Base-by-base conservation (phyloP, 53 echinoderm and acorn worm species). In the Echinometra lucunter region DNA sequence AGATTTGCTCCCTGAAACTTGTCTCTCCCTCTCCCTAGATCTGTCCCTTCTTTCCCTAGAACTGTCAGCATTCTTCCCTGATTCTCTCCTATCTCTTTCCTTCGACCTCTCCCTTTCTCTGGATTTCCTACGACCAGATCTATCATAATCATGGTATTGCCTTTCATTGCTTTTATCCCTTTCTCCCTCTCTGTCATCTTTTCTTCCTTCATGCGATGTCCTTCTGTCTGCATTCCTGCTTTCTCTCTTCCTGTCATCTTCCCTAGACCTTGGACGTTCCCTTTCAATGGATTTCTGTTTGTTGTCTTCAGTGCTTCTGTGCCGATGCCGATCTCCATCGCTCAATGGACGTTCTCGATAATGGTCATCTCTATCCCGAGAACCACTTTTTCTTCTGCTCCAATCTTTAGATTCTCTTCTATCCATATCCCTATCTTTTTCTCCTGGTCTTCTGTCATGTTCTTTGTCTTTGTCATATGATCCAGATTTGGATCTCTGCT, bases 101-200 rank as follows among this genome's bases (percentile, higher is more conserved):
- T 60, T 57, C 1, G 89, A 72, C 53, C 72, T 74, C 37, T 58
- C 90, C 90, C 90, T 45, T 45, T 88, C 63, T 38, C 88, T 94
- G 45, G 89, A 95, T 44, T 53, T 74, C 95, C 69, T 38, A 58
- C 63, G 90, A 90, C 90, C 0, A 30, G 45, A 18, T 37, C 25
- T 90, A 10, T 90, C 90, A 58, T 21, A 23, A 40, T 90, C 90
- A 35, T 90, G 60, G 42, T 90, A 53, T 21, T 85, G 57, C 19
- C 63, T 30, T 60, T 89, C 60, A 57, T 96, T 96, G 83, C 95
- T 95, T 40, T 58, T 95, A 53, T 80, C 74, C 37, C 72, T 92
- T 56, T 88, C 75, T 91, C 57, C 66, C 8, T 94, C 90, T 80
- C 44, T 57, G 44, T 95, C 92, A 45, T 93, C 91, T 63, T 8